Base-by-base conservation (phyloP, 2,888 invertebrate species). In the Nowickia ferox region DNA sequence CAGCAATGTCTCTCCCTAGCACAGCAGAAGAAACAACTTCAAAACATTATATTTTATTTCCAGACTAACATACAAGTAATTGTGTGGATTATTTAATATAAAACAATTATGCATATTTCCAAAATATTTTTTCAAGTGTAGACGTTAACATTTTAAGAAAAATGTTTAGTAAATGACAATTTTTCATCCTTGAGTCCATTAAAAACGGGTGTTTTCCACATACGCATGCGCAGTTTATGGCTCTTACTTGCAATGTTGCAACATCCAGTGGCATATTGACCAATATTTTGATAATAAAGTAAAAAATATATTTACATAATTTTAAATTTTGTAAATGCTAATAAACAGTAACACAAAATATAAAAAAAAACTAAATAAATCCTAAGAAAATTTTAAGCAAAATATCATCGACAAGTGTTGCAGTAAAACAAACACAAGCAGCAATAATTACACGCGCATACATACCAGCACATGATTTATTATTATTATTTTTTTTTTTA, bases 251-350 rank as follows among this genome's bases (percentile, higher is more conserved):
- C 1, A 51, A 30, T 65, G 42, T 22, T 15, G 22, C 30, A 53
- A 53, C 53, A 74, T 10, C 66, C 15, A 75, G 10, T 69, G 55
- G 48, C 69, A 69, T 63, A 82, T 82, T 82, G 76, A 40, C 53
- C 63, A 76, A 82, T 55, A 53, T 75, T 69, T n/a, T 46, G 19
- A 55, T 46, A 53, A 42, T 44, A 48, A 63, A 75, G 65, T 40
- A 59, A 65, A 48, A 57, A 59, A 53, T 61, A 61, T 63, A 48
- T 69, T 82, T 82, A 68, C 74, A 82, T 76, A 82, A 65, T 63
- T 65, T 63, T 48, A 53, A 63, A 69, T 82, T 76, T 71, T 55
- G 42, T 57, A 71, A 71, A 76, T 19, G 40, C 55, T 71, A 76
- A 71, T 57, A 63, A 61, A 53, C 46, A 59, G 53, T 53, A 40